Evolutionary conservation across 2,797 vertebrate species (phyloP).

Genomic region (Octomys mimax): DNA sequence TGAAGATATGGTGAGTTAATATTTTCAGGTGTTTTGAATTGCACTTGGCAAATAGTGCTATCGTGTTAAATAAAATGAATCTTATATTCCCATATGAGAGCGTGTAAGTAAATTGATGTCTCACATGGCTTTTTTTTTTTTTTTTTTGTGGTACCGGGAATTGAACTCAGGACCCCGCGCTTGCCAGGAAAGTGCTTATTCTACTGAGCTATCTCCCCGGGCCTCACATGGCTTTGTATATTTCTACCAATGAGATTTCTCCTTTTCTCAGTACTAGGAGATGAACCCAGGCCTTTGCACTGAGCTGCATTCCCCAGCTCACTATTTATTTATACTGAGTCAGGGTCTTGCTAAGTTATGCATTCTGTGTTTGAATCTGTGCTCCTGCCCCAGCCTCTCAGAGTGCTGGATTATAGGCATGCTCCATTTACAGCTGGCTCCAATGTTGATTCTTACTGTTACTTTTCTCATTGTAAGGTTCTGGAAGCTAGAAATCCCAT

Average conservation of each 20-base stretch:
- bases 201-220: too few relatives aligned
- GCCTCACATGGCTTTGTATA: too few relatives aligned
- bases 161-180: too few relatives aligned
- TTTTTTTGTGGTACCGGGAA: too few relatives aligned
- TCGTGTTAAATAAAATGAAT: slow-evolving; percentile 20
- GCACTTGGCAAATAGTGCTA: not conserved
- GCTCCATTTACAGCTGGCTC: not conserved
- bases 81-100: not conserved
- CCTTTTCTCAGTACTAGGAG: not conserved
- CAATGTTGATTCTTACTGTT: not conserved
- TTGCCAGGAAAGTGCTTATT: too few relatives aligned
- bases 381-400: not conserved
- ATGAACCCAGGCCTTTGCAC: not conserved
- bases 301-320: not conserved
- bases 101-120: not conserved
- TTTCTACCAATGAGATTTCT: too few relatives aligned
- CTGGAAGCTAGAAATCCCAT: not conserved
- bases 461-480: slow-evolving; percentile 32
- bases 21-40: slow-evolving; percentile 50
- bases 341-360: not conserved
- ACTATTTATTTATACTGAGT: not conserved
- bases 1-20: not conserved
- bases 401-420: not conserved
- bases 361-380: not conserved
- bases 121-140: not conserved